phyloP scores from a whole-genome alignment of 1,140 invertebrate species.

The Bombus vancouverensis region DNA sequence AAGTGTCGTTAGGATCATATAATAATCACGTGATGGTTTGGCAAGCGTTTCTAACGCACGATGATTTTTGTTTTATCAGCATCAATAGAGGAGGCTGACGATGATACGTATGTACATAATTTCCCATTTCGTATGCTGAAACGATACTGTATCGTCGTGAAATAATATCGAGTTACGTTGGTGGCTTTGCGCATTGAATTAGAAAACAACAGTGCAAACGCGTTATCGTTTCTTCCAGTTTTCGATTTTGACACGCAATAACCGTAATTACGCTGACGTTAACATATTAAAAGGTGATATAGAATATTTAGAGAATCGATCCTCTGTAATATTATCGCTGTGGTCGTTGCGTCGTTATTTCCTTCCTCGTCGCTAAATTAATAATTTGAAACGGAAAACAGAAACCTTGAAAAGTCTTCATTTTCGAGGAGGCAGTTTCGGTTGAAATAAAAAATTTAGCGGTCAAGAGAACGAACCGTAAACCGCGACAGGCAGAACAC shows the following conservation, averaged over 20 bases:
- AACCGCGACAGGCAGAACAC: neutral
- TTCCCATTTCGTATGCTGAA: neutral
- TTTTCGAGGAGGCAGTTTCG: neutral
- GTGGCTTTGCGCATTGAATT: neutral
- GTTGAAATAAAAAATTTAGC: neutral
- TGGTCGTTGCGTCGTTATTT: neutral
- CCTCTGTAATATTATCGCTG: neutral
- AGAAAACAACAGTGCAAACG: no score
- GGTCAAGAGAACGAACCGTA: neutral
- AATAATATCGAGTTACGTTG: neutral
- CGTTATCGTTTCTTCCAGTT: no score
- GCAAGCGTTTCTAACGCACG: neutral
- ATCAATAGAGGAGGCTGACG: neutral
- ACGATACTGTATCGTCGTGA: neutral
- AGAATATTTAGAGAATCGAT: neutral
- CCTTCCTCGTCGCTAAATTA: neutral
- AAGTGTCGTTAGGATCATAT: neutral
- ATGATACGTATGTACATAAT: neutral
- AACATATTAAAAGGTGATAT: neutral
- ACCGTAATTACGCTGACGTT: neutral
- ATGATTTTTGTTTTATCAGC: neutral
- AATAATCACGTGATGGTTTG: conserved; percentile 11
- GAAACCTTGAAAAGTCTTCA: neutral
- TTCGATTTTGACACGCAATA: neutral
- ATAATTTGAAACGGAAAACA: no score